These are phyloP conservation scores for Drosophila mayaguana DNA, from an alignment of 2,888 invertebrate genomes.

Conservation along the genomic window DNA sequence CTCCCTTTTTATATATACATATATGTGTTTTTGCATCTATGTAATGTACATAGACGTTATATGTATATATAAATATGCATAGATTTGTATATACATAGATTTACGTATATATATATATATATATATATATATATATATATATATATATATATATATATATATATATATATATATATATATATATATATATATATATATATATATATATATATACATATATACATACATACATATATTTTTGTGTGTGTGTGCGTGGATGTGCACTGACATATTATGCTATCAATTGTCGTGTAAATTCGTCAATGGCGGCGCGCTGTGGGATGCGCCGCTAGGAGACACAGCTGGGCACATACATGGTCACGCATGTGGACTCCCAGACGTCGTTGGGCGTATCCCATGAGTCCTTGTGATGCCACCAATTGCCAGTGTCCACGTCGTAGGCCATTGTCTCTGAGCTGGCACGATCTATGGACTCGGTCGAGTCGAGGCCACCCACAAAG, in stretches of 20 bases:
- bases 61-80: neutral
- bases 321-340: conserved; percentile 38
- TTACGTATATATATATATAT: neutral
- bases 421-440: conserved; percentile 87
- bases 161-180: neutral
- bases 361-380: conserved; percentile 90
- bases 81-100: neutral
- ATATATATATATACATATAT: neutral
- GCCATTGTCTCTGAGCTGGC: conserved; percentile 89
- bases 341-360: conserved; percentile 88
- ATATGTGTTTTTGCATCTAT: neutral
- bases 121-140: neutral
- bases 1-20: neutral
- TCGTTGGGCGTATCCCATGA: conserved; percentile 89
- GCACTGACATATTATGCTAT: conserved; percentile 5
- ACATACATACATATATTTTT: neutral
- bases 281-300: conserved; percentile 21
- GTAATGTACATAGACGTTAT: too few relatives aligned
- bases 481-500: conserved; percentile 89
- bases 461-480: conserved; percentile 88
- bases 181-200: neutral
- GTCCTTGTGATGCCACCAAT: conserved; percentile 88
- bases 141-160: neutral
- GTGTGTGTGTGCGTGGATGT: neutral
- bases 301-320: neutral